Evolutionary conservation across 2,888 invertebrate species (phyloP), one percentile per base, ranked within the genome.

Genomic region (Napeogenes inachia): DNA sequence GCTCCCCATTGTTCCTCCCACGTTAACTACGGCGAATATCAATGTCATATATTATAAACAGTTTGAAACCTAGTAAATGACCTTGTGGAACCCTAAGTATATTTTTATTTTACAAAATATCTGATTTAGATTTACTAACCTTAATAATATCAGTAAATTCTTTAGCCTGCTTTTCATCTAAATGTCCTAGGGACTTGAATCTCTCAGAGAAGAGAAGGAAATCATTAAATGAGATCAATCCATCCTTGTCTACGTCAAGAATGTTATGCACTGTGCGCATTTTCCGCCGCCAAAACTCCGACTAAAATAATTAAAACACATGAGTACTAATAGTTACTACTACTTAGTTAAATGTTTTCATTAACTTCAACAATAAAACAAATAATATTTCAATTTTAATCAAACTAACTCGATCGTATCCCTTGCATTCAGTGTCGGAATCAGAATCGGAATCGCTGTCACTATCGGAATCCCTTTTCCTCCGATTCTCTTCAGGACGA

Each of bases 1-100:
- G 94, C 95, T 4, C 96, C 96, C 94, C 95, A 96, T 75, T 95
- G 95, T 79, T 94, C 94, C 73, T 95, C 94, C 96, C 96, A 96
- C 13, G 95, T 93, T 72, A 92, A 80, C 94, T 95, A 79, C 10
- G n/a, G 42, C 10, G 10, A 10, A 42, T 42, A 42, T 2, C 42
- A 42, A 42, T 10, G 12, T 10, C 10, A 42, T 42, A 12, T 42
- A 10, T 42, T 42, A 42, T 2, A 42, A 42, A 42, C 42, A 42
- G 3, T 42, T 42, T 10, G 12, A 10, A 42, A 42, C 42, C 42
- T 12, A 42, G 42, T 42, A 42, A 6, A 55, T 12, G 42, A 42
- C 42, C 42, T 42, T 42, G 42, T 8, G 42, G 10, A 6, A 42
- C 10, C 42, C 42, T 10, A 42, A 42, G 12, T 12, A 10, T 6